Percentiles rank a stretch among this genome's conserved stretches.
These are phyloP conservation scores for Erinaceus europaeus DNA, from an alignment of 2,113 vertebrate species.

Conservation along the genomic window DNA sequence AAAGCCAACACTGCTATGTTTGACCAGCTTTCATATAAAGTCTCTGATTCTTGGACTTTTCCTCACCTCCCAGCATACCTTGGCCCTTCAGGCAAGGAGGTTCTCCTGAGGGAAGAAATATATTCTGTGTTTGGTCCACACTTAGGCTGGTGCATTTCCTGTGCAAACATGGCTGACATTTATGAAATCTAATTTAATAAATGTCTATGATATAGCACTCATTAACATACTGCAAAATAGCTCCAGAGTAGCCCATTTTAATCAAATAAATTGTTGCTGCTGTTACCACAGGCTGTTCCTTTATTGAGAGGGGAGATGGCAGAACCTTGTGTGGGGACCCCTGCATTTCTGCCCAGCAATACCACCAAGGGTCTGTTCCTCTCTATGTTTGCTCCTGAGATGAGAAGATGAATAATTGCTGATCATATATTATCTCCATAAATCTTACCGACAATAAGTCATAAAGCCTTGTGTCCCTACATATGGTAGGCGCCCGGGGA, in stretches of 20 bases:
- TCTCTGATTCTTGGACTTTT: not conserved
- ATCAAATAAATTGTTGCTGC: slow-evolving; percentile 71
- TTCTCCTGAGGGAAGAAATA: not conserved
- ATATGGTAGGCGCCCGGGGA: slow-evolving; percentile 80
- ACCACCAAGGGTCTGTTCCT: not conserved
- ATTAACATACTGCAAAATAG: slow-evolving; percentile 71
- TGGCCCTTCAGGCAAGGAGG: not conserved
- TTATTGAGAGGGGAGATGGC: slow-evolving; percentile 33
- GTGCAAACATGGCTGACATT: slow-evolving; percentile 70
- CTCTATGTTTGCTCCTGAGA: slow-evolving; percentile 68
- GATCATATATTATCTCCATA: slow-evolving; percentile 89
- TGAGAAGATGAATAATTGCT: slow-evolving; percentile 89
- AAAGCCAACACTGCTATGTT: not conserved
- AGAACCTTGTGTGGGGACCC: not conserved
- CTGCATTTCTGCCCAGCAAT: not conserved
- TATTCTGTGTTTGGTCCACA: slow-evolving; percentile 7
- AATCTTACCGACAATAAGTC: slow-evolving; percentile 90
- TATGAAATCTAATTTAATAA: slow-evolving; percentile 74
- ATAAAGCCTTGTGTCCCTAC: slow-evolving; percentile 89
- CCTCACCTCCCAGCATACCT: not conserved
- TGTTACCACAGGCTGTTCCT: slow-evolving; percentile 27
- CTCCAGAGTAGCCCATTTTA: slow-evolving; percentile 68
- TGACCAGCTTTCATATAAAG: not conserved
- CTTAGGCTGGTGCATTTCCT: slow-evolving; percentile 51
- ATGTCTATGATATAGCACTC: slow-evolving; percentile 55